Conservation (phyloP, 2,888 invertebrate species). For the Tigriopus californicus region DNA sequence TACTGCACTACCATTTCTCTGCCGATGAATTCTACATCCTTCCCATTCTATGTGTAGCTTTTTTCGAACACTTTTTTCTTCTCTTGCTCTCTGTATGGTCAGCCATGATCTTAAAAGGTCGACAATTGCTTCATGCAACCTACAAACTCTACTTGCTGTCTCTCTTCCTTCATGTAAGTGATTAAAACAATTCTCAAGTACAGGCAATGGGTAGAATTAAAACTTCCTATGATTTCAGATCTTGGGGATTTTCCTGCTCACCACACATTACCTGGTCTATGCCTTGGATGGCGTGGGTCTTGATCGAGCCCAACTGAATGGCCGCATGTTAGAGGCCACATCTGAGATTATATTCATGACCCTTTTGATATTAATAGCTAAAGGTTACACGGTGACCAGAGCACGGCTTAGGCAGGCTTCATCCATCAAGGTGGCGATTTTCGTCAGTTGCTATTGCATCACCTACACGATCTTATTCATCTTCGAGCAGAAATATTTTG, state of each 20-base stretch:
- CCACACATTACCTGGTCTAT: constrained; percentile 52
- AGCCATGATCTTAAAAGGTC: constrained; percentile 49
- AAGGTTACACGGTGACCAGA: constrained; percentile 76
- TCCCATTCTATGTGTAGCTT: constrained; percentile 34
- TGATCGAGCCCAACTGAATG: constrained; percentile 26
- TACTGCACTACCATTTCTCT: constrained; percentile 76
- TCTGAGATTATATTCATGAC: constrained; percentile 57
- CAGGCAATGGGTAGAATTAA: not conserved
- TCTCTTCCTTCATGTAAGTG: constrained; percentile 42
- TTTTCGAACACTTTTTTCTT: constrained; percentile 49
- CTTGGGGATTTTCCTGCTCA: constrained; percentile 45
- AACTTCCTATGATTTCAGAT: constrained; percentile 17
- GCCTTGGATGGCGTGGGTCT: constrained; percentile 50
- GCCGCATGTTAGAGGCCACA: constrained; percentile 47
- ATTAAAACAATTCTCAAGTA: not conserved
- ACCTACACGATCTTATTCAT: constrained; percentile 55
- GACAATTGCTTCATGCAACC: constrained; percentile 66
- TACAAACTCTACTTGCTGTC: constrained; percentile 66
- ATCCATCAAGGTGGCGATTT: constrained; percentile 53
- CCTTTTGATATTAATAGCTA: constrained; percentile 58
- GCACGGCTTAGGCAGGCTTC: constrained; percentile 52
- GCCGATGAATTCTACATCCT: constrained; percentile 84
- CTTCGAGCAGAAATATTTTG: constrained; percentile 41
- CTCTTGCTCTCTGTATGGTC: constrained; percentile 39
- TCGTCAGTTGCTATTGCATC: constrained; percentile 53